Conservation (phyloP, 1,140 invertebrate species). For the Oscheius sp. region DNA sequence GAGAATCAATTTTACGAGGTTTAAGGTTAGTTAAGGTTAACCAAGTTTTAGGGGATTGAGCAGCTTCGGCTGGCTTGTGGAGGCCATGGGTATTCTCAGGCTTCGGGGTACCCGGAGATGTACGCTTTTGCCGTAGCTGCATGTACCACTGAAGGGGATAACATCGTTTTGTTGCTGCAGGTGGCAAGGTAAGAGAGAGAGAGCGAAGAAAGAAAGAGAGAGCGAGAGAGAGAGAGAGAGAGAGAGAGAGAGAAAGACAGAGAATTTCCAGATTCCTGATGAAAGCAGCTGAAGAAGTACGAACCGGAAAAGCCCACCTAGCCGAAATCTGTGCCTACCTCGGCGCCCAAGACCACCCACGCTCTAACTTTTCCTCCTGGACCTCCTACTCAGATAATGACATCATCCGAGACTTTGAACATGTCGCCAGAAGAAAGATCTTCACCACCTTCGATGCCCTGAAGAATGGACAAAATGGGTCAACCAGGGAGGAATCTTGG, state of each 20-base stretch:
- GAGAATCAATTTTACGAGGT: no score
- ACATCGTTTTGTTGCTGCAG: constrained; percentile 84
- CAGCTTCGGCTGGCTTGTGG: constrained; percentile 79
- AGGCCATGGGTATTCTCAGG: constrained; percentile 83
- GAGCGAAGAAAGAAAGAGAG: constrained; percentile 62
- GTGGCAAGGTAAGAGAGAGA: constrained; percentile 84
- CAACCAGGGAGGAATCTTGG: constrained; percentile 75
- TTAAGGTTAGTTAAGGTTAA: no score
- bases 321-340: constrained; percentile 34
- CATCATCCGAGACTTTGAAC: constrained; percentile 31
- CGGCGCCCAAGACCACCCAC: background rate
- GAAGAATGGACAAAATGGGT: background rate
- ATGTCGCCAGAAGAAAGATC: constrained; percentile 23
- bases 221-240: constrained; percentile 78
- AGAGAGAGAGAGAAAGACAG: no score
- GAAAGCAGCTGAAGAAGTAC: constrained; percentile 46
- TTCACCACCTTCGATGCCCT: constrained; percentile 25
- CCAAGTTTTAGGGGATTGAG: constrained; percentile 52
- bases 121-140: constrained; percentile 78
- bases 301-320: background rate
- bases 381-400: constrained; percentile 7
- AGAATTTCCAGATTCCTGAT: constrained; percentile 73
- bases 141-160: constrained; percentile 91
- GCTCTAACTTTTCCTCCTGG: background rate
- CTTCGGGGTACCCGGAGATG: constrained; percentile 77